Evolutionary conservation across 1,140 invertebrate species (phyloP).

Genomic region (Argopecten irradians): DNA sequence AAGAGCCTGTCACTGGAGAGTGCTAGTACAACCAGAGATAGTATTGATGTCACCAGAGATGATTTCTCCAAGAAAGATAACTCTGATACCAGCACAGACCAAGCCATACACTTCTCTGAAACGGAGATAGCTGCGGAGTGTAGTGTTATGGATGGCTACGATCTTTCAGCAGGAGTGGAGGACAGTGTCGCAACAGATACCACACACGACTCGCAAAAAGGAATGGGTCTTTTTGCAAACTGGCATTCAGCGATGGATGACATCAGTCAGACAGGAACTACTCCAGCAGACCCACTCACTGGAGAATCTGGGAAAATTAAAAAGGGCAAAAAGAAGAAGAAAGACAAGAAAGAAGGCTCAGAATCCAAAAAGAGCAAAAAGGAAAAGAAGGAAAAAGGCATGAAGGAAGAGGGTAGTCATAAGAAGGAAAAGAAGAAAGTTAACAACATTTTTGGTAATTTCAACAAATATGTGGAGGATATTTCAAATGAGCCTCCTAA

Average conservation of each 20-base stretch:
- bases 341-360: slow-evolving; percentile 8
- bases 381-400: slow-evolving; percentile 33
- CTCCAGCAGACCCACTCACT: neutral
- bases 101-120: neutral
- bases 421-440: slow-evolving; percentile 43
- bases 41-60: neutral
- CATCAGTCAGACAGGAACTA: neutral
- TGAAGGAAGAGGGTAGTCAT: slow-evolving; percentile 24
- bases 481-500: slow-evolving; percentile 11
- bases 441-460: slow-evolving; percentile 25
- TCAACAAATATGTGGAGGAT: neutral
- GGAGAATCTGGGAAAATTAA: slow-evolving; percentile 41
- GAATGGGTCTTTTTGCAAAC: neutral
- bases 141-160: neutral
- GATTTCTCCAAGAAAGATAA: slow-evolving; percentile 5
- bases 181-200: neutral
- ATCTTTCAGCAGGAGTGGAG: neutral
- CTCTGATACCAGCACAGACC: neutral
- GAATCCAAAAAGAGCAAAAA: slow-evolving; percentile 36
- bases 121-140: neutral
- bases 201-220: neutral
- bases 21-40: neutral
- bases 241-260: neutral
- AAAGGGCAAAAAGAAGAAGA: slow-evolving; percentile 39
- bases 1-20: slow-evolving; percentile 29